Evolutionary conservation across 2,113 vertebrate species (phyloP).

Genomic region (Melanerpes aurifrons): DNA sequence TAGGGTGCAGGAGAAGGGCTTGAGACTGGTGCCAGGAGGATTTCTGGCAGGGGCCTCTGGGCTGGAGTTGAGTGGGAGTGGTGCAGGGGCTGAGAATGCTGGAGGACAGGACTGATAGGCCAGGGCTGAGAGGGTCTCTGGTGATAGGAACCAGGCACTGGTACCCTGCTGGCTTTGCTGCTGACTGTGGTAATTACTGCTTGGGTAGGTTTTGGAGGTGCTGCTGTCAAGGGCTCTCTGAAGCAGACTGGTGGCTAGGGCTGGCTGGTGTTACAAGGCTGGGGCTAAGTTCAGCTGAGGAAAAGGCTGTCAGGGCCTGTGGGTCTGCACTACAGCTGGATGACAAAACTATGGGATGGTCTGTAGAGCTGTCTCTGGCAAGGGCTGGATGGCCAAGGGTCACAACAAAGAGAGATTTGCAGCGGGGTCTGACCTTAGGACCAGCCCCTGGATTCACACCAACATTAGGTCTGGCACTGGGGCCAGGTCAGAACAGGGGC

Average conservation of each 20-base stretch:
- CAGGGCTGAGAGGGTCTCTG: background rate
- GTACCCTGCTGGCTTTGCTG: background rate
- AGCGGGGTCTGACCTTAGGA: background rate
- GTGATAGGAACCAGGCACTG: fast-evolving
- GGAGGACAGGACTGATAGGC: fast-evolving
- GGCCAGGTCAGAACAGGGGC: background rate
- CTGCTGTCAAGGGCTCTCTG: background rate
- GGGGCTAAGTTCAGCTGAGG: background rate
- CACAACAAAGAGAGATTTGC: background rate
- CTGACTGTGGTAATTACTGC: background rate
- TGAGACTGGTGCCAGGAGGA: background rate
- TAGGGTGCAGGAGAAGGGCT: background rate
- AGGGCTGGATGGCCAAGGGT: fast-evolving
- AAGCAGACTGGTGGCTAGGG: background rate
- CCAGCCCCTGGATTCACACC: fast-evolving
- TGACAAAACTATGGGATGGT: fast-evolving
- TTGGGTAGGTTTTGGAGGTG: background rate
- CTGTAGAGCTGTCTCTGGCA: fast-evolving
- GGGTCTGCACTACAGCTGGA: background rate
- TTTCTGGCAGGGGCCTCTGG: background rate
- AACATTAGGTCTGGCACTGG: fast-evolving
- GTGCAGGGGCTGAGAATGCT: background rate
- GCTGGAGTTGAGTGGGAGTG: fast-evolving
- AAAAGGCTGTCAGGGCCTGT: background rate
- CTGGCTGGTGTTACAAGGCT: background rate